Evolutionary conservation across 2,888 invertebrate genomes (phyloP).

Genomic region (Carcina quercana): DNA sequence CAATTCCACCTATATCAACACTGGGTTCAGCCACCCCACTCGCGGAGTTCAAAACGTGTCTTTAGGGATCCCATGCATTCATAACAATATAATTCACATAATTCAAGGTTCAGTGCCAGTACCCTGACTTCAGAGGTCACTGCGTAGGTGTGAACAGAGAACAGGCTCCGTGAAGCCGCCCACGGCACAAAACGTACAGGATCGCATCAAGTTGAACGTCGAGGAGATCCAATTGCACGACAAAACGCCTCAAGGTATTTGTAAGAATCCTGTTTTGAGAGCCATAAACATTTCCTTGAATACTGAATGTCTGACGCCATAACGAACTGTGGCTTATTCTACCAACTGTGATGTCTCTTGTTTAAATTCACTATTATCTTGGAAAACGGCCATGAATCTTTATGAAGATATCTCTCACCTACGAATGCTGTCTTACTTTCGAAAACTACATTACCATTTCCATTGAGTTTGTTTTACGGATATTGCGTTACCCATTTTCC

Average conservation of each 20-base stretch:
- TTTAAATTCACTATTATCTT: too few species aligned
- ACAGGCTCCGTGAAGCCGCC: conserved; percentile 50
- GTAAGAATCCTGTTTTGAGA: too few species aligned
- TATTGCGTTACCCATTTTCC: conserved; percentile 37
- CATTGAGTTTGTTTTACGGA: conserved; percentile 8
- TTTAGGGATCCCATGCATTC: conserved; percentile 3
- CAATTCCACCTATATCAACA: too few species aligned
- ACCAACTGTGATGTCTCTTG: too few species aligned
- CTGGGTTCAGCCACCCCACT: too few species aligned
- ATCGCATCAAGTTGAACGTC: conserved; percentile 42
- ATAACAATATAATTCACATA: conserved; percentile 26
- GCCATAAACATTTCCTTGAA: too few species aligned
- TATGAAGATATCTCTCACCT: too few species aligned
- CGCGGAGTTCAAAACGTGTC: neutral
- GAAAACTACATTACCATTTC: too few species aligned
- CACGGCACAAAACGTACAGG: conserved; percentile 43
- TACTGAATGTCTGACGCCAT: too few species aligned
- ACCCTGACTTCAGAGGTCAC: conserved; percentile 49
- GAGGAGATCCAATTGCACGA: conserved; percentile 20
- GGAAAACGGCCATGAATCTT: too few species aligned
- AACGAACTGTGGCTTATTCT: too few species aligned
- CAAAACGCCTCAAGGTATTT: conserved; percentile 4
- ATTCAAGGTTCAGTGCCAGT: conserved; percentile 22
- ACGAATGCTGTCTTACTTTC: too few species aligned
- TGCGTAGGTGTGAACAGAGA: conserved; percentile 43